phyloP scores from a whole-genome alignment of 2,797 vertebrate species.

The Gallinago solitaria region DNA sequence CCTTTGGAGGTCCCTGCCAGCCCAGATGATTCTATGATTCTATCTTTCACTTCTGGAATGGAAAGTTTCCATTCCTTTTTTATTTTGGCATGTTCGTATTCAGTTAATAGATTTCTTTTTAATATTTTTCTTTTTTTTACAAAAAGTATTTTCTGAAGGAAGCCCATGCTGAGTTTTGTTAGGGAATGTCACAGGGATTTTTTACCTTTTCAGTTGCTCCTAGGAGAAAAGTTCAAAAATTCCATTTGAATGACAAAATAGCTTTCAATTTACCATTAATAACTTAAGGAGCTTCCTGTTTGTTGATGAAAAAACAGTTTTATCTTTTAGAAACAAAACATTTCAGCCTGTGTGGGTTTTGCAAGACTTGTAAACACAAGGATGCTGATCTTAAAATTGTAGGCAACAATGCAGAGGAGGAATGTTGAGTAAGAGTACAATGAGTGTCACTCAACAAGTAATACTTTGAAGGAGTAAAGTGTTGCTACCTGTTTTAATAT shows the following conservation, averaged over 20 bases:
- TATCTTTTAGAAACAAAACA: neutral
- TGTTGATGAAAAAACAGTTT: neutral
- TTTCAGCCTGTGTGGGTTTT: neutral
- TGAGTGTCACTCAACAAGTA: neutral
- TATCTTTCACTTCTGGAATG: neutral
- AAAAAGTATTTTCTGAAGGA: neutral
- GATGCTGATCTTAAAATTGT: neutral
- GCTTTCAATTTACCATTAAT: neutral
- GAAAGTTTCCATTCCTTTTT: neutral
- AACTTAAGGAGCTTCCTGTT: neutral
- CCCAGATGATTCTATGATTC: too few species aligned
- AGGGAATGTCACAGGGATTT: neutral
- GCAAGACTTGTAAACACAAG: neutral
- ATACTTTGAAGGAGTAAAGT: neutral
- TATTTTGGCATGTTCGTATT: neutral
- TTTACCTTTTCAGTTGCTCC: neutral
- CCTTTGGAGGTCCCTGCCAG: too few species aligned
- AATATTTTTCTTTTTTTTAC: neutral
- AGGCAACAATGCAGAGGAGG: neutral
- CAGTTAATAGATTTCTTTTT: neutral
- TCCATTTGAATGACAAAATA: neutral
- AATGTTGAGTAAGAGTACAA: too few species aligned
- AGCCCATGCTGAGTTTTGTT: fast-evolving
- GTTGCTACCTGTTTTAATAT: neutral
- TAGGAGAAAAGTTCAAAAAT: neutral